Percentiles rank a stretch among this genome's conserved stretches.
Evolutionary conservation across 2,113 vertebrate species (phyloP).

Genomic region (Columbina picui): DNA sequence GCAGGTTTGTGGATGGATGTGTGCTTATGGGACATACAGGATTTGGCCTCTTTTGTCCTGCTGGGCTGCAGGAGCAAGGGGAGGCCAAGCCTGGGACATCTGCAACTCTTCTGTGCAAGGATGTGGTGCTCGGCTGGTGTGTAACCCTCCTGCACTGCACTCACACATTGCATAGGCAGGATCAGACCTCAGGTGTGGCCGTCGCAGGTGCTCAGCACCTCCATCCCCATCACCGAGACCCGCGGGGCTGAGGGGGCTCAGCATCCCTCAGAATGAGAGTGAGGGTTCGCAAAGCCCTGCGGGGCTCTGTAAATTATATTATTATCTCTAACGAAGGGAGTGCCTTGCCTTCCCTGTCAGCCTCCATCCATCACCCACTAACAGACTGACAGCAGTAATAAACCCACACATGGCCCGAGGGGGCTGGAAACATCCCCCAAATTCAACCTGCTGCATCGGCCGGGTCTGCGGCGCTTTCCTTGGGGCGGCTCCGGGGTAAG

Average conservation of each 20-base stretch:
- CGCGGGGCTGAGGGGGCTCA: not conserved
- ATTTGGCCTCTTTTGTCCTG: not conserved
- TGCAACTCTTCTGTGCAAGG: not conserved
- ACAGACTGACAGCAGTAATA: slow-evolving; percentile 25
- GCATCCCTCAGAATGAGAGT: not conserved
- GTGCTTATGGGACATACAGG: not conserved
- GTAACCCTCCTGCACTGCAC: not conserved
- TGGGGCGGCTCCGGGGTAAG: not conserved
- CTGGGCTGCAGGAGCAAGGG: not conserved
- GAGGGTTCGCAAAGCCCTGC: not conserved
- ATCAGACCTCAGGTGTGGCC: not conserved
- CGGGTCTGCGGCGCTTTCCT: not conserved
- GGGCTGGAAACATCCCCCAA: not conserved
- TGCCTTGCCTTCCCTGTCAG: not conserved
- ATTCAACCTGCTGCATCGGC: rapidly evolving
- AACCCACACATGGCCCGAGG: not conserved
- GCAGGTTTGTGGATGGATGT: not conserved
- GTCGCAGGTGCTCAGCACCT: not conserved
- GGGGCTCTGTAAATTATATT: not conserved
- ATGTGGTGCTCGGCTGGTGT: not conserved
- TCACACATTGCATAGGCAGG: not conserved
- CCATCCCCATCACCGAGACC: not conserved
- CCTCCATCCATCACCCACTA: slow-evolving; percentile 4
- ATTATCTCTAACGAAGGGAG: slow-evolving; percentile 30
- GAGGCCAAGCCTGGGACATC: not conserved